phyloP scores from a whole-genome alignment of 1,140 invertebrate species.

The Procambarus clarkii region DNA sequence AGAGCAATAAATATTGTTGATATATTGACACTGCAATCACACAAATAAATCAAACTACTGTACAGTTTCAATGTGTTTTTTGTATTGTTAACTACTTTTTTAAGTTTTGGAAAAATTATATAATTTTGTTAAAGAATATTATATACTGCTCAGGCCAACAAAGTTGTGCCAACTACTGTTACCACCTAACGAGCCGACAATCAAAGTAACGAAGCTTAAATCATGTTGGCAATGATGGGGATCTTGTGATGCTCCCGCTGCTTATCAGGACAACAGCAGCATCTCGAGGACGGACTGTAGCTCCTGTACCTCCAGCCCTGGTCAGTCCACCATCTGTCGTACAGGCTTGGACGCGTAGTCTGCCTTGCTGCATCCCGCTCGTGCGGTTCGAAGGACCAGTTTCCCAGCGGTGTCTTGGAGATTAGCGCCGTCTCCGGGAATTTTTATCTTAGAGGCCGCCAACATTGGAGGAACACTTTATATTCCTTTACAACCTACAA shows the following conservation, averaged over 20 bases:
- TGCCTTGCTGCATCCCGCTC: too few relatives aligned
- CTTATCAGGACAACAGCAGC: too few relatives aligned
- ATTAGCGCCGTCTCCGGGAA: too few relatives aligned
- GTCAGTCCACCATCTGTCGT: too few relatives aligned
- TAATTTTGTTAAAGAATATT: background rate
- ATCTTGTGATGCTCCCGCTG: too few relatives aligned
- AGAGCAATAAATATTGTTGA: constrained; percentile 21
- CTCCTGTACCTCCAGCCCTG: too few relatives aligned
- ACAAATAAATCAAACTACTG: background rate
- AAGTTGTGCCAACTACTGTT: background rate
- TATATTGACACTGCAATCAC: constrained; percentile 8
- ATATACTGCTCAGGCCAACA: background rate
- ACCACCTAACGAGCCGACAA: background rate
- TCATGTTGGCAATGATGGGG: background rate
- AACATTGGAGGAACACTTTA: background rate
- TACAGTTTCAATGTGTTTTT: constrained; percentile 7
- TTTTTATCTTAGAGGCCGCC: background rate
- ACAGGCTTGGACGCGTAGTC: too few relatives aligned
- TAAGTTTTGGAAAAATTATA: constrained; percentile 4
- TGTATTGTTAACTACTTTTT: constrained; percentile 15
- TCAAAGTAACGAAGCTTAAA: background rate
- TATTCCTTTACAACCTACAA: too few relatives aligned
- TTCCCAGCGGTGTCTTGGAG: background rate
- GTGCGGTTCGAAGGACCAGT: too few relatives aligned
- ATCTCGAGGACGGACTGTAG: too few relatives aligned